Base-by-base conservation (phyloP, 2,888 invertebrate species). In the Blastobasis lacticolella region DNA sequence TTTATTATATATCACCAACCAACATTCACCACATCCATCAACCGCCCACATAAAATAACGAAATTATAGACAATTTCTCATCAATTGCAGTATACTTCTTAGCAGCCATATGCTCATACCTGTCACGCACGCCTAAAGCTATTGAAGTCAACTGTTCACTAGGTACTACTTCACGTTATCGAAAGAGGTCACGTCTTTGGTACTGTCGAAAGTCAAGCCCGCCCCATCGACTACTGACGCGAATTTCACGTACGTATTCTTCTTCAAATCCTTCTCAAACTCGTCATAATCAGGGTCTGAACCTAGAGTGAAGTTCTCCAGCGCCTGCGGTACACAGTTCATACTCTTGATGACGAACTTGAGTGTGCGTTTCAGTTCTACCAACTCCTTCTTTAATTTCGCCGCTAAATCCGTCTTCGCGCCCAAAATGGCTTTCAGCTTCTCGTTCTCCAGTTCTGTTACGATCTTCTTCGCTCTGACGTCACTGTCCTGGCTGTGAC, bases 401-500 rank as follows among this genome's bases (percentile, higher is more conserved):
- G 55, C 58, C 3, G 79, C 55, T 47, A 79, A 57, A 59, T 71
- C 76, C 8, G 71, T 63, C 66, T 81, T 84, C 1, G 74, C 76
- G 5, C 73, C 69, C n/a, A 85, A 57, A 9, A 76, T 51, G 10
- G 70, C 63, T 53, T 66, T 75, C 23, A 85, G 59, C 63, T 83
- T 87, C 54, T 82, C 80, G 49, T 83, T 85, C 50, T 87, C 86
- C 44, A 87, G 57, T 55, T 73, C 75, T 50, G 83, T 55, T 6
- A 57, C 53, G 48, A 81, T 50, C 60, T 71, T 76, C 45, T 67
- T 71, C 5, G 69, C 63, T 50, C 73, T 75, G 45, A 61, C 63
- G 41, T 77, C 76, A 36, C 72, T 48, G 56, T 84, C 84, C 36
- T 72, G 62, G 23, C 71, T 63, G 58, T 68, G 73, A 0, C 72